Percentiles rank a stretch among this genome's conserved stretches.
phyloP scores from a whole-genome alignment of 2,888 invertebrate species.

The Dicranocentrus wangi region DNA sequence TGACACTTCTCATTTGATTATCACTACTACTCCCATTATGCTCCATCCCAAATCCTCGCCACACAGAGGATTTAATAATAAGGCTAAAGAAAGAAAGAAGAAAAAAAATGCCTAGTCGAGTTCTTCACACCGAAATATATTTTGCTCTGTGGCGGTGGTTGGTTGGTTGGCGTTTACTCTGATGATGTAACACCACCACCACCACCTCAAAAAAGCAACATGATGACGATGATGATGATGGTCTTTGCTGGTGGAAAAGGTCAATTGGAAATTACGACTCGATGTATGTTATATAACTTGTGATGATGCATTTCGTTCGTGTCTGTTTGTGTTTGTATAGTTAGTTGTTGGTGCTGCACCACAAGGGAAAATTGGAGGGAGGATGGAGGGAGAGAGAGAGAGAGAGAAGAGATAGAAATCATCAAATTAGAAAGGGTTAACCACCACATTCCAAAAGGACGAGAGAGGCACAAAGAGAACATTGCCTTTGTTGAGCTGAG shows the following conservation, averaged over 20 bases:
- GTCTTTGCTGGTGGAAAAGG: slow-evolving; percentile 5
- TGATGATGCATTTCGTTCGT: not conserved
- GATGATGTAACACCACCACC: not conserved
- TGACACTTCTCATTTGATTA: slow-evolving; percentile 51
- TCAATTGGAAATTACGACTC: not conserved
- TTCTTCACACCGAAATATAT: no score
- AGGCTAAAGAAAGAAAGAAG: not conserved
- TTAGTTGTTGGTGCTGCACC: no score
- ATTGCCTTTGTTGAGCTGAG: not conserved
- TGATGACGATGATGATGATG: not conserved
- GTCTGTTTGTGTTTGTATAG: not conserved
- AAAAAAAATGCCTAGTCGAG: not conserved
- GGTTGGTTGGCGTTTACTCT: no score
- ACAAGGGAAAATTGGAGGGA: no score
- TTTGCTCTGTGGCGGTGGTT: no score
- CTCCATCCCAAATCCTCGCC: not conserved
- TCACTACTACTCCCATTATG: no score
- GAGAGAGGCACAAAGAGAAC: not conserved
- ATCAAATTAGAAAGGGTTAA: slow-evolving; percentile 51
- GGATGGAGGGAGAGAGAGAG: not conserved
- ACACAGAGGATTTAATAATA: no score
- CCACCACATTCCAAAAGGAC: not conserved
- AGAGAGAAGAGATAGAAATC: slow-evolving; percentile 36
- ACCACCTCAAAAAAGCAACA: no score
- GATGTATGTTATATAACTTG: not conserved